phyloP scores from a whole-genome alignment of 1,140 invertebrate genomes.

The Drosophila pruinosa region DNA sequence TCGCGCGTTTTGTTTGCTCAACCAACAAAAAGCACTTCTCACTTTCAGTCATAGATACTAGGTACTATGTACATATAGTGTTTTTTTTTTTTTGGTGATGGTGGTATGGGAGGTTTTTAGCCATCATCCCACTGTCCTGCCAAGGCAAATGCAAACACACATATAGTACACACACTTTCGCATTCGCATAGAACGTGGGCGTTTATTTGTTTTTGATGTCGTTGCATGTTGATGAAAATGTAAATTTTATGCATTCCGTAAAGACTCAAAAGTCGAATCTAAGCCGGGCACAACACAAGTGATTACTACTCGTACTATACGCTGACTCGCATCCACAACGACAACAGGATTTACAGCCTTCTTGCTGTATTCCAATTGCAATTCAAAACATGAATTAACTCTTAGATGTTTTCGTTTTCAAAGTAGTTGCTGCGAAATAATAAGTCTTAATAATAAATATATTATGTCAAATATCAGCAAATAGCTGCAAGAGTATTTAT shows the following conservation, averaged over 20 bases:
- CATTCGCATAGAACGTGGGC: not conserved
- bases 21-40: slow-evolving; percentile 60
- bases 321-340: slow-evolving; percentile 4
- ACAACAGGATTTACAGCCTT: slow-evolving; percentile 9
- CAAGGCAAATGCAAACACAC: slow-evolving; percentile 26
- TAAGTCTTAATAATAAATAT: not conserved
- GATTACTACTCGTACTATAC: slow-evolving; percentile 33
- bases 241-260: slow-evolving; percentile 64
- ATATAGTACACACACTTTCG: not conserved
- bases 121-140: not conserved
- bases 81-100: slow-evolving; percentile 1
- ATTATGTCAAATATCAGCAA: not conserved
- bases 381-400: slow-evolving; percentile 2
- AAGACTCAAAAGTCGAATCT: slow-evolving; percentile 25
- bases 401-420: no score
- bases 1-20: slow-evolving; percentile 51
- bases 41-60: slow-evolving; percentile 55
- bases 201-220: slow-evolving; percentile 54
- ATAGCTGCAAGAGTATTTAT: slow-evolving; percentile 27
- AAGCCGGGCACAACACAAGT: slow-evolving; percentile 24
- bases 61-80: slow-evolving; percentile 36
- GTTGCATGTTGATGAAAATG: slow-evolving; percentile 69
- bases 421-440: no score
- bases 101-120: not conserved
- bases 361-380: not conserved